Evolutionary conservation across 2,113 vertebrate genomes (phyloP).

Genomic region (Climacteris rufus): DNA sequence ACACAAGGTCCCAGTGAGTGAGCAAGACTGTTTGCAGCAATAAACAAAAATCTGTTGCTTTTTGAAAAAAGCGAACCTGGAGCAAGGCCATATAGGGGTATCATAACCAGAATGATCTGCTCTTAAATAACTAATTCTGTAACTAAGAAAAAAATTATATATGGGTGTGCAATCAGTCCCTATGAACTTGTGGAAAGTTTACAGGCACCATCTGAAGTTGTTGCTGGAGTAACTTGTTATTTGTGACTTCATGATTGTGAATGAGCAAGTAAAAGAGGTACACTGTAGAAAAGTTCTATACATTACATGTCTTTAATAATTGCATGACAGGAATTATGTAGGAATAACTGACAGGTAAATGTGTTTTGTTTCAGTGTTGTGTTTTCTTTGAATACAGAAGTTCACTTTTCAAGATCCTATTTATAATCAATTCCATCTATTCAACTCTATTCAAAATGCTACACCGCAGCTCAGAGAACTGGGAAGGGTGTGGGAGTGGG

Average conservation of each 20-base stretch:
- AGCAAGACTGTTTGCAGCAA: neutral
- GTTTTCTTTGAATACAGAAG: conserved; percentile 37
- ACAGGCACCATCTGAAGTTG: neutral
- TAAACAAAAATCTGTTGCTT: neutral
- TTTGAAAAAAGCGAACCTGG: neutral
- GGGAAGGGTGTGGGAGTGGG: conserved; percentile 2
- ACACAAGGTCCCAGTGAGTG: neutral
- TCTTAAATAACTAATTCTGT: neutral
- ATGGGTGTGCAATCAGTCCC: neutral
- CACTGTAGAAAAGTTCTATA: neutral
- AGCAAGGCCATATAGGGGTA: neutral
- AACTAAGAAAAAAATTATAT: neutral
- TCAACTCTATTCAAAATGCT: conserved; percentile 28
- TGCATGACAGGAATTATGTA: conserved; percentile 22
- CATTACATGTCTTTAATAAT: conserved; percentile 17
- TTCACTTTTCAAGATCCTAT: conserved; percentile 43
- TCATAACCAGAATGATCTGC: neutral
- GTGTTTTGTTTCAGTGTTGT: conserved; percentile 35
- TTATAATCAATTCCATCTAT: conserved; percentile 36
- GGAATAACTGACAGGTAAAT: conserved; percentile 44
- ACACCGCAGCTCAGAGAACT: neutral
- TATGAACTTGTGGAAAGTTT: neutral
- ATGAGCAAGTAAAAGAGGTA: neutral
- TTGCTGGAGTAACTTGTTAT: neutral
- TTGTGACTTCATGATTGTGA: neutral